Evolutionary conservation across 2,113 vertebrate species (phyloP).

Genomic region (Rostratula benghalensis): DNA sequence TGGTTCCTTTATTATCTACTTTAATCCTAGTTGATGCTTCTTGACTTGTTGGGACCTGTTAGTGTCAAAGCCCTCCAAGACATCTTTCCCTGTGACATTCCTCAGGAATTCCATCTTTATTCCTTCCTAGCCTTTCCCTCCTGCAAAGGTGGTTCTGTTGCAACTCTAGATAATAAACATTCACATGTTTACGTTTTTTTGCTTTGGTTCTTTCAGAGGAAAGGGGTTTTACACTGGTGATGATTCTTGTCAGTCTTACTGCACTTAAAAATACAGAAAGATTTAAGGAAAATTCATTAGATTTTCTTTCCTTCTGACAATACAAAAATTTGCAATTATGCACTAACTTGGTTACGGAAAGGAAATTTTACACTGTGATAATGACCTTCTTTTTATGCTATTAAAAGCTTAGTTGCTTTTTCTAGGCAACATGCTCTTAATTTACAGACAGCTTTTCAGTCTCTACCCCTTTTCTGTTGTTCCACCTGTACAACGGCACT

Average conservation of each 20-base stretch:
- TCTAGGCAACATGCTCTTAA: neutral
- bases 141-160: fast-evolving
- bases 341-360: neutral
- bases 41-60: slow-evolving; percentile 27
- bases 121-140: neutral
- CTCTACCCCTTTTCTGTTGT: neutral
- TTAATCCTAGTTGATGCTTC: slow-evolving; percentile 7
- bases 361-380: neutral
- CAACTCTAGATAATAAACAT: neutral
- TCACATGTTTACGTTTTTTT: neutral
- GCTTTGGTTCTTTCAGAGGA: neutral
- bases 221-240: neutral
- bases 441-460: neutral
- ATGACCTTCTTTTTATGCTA: neutral
- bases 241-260: neutral
- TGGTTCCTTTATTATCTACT: neutral
- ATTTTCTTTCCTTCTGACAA: neutral
- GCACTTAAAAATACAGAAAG: neutral
- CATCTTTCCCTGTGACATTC: neutral
- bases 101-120: neutral
- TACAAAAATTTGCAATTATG: neutral
- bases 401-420: neutral
- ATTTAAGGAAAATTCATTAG: neutral
- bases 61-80: neutral
- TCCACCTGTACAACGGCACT: neutral